Conservation (phyloP, 2,888 invertebrate species). For the Synergus gifuensis region DNA sequence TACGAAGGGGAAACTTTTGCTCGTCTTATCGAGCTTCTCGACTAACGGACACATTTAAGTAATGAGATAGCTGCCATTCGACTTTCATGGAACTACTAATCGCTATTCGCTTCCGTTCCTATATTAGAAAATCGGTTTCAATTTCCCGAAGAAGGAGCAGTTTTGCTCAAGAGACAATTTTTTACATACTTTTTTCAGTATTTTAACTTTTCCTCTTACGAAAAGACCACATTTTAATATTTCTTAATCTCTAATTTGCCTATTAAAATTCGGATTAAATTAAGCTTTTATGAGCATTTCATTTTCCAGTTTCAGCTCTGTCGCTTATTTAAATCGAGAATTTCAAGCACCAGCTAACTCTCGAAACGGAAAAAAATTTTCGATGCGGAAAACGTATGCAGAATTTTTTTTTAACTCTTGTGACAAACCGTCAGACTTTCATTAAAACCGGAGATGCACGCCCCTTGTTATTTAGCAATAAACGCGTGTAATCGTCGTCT, state of each 20-base stretch:
- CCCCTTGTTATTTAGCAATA: conserved; percentile 35
- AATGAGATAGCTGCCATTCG: conserved; percentile 71
- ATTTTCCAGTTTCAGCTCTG: background rate
- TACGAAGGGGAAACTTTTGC: conserved; percentile 73
- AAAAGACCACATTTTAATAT: no score
- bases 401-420: conserved; percentile 4
- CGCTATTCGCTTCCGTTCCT: conserved; percentile 58
- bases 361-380: background rate
- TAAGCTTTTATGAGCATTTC: background rate
- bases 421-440: conserved; percentile 30
- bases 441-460: conserved; percentile 36
- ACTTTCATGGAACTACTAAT: conserved; percentile 68
- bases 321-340: background rate
- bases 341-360: background rate
- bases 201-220: no score
- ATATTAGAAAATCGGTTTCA: conserved; percentile 46
- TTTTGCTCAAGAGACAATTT: conserved; percentile 5
- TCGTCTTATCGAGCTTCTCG: conserved; percentile 62
- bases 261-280: background rate
- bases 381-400: conserved; percentile 16
- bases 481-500: conserved; percentile 20
- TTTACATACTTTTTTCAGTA: no score
- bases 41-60: conserved; percentile 71
- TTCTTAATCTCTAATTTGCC: no score
- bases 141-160: conserved; percentile 43